Evolutionary conservation across 2,797 vertebrate species (phyloP).

Genomic region (Mus caroli): DNA sequence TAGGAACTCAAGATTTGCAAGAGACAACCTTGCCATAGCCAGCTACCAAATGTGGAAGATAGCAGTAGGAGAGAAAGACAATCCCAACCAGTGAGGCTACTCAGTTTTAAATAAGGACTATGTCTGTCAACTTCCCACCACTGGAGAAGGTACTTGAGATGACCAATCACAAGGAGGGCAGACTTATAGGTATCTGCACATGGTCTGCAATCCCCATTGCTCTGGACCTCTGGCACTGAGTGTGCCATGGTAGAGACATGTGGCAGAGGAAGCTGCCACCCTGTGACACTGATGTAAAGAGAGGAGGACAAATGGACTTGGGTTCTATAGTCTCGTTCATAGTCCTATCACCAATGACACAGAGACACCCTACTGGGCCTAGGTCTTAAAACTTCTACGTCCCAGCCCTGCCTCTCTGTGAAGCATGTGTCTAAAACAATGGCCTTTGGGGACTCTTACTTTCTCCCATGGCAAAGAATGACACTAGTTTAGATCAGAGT

Average conservation of each 20-base stretch:
- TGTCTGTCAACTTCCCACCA: neutral
- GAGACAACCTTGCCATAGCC: rapidly evolving
- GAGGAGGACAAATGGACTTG: neutral
- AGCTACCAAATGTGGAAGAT: neutral
- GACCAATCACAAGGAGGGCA: neutral
- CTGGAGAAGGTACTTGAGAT: neutral
- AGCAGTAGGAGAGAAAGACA: rapidly evolving
- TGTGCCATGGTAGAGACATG: neutral
- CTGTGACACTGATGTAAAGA: neutral
- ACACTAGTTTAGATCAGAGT: neutral
- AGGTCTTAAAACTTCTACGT: neutral
- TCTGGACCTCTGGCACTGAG: neutral
- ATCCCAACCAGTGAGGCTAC: neutral
- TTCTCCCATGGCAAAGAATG: neutral
- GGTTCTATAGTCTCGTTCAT: neutral
- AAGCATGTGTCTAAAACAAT: neutral
- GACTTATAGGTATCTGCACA: neutral
- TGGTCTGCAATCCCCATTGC: neutral
- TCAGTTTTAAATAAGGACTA: rapidly evolving
- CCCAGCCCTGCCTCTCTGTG: neutral
- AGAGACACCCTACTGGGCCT: neutral
- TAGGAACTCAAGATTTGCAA: neutral
- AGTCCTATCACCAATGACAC: neutral
- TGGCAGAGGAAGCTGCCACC: neutral
- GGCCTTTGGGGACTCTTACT: neutral